Evolutionary conservation across 2,797 vertebrate species (phyloP).

Genomic region (Coranthus polyacanthus): DNA sequence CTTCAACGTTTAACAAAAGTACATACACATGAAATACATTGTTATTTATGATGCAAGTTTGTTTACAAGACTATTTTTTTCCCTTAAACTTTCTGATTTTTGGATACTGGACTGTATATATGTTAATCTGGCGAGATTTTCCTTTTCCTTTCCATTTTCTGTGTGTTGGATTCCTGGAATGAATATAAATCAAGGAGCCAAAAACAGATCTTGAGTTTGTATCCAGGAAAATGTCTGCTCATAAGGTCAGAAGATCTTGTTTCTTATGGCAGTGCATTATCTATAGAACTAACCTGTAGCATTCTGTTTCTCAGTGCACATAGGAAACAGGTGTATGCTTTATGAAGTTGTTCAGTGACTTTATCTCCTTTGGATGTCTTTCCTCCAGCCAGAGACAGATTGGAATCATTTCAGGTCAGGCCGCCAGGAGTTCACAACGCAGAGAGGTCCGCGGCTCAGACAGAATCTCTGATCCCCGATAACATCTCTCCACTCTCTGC

Average conservation of each 20-base stretch:
- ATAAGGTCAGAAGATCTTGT: conserved; percentile 18
- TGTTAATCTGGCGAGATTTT: background rate
- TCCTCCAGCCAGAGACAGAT: conserved; percentile 64
- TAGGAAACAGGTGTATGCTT: conserved; percentile 60
- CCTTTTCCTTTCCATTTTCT: background rate
- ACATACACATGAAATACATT: no score
- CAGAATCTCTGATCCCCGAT: conserved; percentile 77
- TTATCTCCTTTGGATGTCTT: conserved; percentile 71
- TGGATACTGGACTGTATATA: conserved; percentile 10
- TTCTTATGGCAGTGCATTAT: conserved; percentile 34
- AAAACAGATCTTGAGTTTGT: conserved; percentile 19
- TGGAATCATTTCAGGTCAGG: conserved; percentile 77
- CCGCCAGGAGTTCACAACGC: conserved; percentile 71
- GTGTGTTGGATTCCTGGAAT: background rate
- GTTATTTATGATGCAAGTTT: background rate
- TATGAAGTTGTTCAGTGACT: conserved; percentile 66
- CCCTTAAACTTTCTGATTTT: background rate
- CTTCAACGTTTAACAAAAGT: no score
- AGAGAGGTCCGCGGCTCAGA: conserved; percentile 68
- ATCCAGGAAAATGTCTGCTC: conserved; percentile 29
- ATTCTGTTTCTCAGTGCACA: conserved; percentile 45
- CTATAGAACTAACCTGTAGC: conserved; percentile 28
- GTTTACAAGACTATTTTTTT: conserved; percentile 6
- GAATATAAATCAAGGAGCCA: conserved; percentile 1
- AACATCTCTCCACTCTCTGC: conserved; percentile 73